Evolutionary conservation across 2,797 vertebrate species (phyloP), one percentile per base, ranked within the genome.

Genomic region (Lerista edwardsae): DNA sequence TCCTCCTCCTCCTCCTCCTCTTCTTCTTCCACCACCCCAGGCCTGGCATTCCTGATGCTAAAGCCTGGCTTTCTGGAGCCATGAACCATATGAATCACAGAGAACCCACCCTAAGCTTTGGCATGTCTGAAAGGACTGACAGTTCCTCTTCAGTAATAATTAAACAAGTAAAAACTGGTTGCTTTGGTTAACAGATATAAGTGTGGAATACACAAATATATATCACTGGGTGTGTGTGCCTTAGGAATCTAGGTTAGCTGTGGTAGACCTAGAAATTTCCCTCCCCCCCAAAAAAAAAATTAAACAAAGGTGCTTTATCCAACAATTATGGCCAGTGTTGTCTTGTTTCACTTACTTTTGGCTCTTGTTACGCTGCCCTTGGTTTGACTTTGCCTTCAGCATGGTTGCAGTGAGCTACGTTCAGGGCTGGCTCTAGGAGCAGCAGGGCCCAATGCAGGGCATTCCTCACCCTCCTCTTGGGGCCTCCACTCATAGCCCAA

Each of bases 111-210:
- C 92, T 77, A 83, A 29, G 67, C 82, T 90, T 90, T 92, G 94
- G 93, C 91, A 88, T 75, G 90, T 91, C 87, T 88, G 87, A 81
- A 91, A 68, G 87, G 79, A 89, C 93, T 87, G 89, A 93, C 85
- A 85, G 91, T 92, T 89, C 88, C 86, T 92, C 89, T 92, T 79
- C n/a, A 3, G 91, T 89, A 77, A 84, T 89, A 91, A 89, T 90
- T 92, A 92, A 93, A 91, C 89, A 84, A 93, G 95, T 94, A 90
- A 93, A 94, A 93, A 93, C 92, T 89, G 85, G 94, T 86, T 92
- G 83, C 92, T 91, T 91, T 84, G 88, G 93, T 90, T 90, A 89
- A 90, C 89, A 84, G 90, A 19, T 78, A 94, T 85, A 91, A 90
- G 89, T 64, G 88, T 87, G 92, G 94, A 94, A 93, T 91, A 89